A percentile compares a stretch with the other conserved stretches of the same genome.
phyloP scores from a whole-genome alignment of 2,113 vertebrate species.

The Synchiropus splendidus region DNA sequence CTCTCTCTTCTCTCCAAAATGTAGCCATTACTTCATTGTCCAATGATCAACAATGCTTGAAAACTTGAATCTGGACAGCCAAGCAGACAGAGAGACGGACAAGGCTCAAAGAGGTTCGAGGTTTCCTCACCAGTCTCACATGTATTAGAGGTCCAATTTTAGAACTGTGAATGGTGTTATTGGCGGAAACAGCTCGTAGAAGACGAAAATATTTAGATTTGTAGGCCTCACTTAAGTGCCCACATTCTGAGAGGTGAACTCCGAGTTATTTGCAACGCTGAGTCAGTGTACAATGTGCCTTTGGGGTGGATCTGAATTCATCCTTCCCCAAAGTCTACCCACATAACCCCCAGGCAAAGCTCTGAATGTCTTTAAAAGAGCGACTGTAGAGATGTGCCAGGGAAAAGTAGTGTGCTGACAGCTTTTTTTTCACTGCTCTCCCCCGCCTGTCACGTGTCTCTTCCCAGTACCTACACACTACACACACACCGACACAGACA shows the following conservation, averaged over 20 bases:
- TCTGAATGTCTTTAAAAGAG: conserved; percentile 57
- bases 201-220: conserved; percentile 1
- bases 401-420: conserved; percentile 44
- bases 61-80: too few relatives aligned
- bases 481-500: conserved; percentile 32
- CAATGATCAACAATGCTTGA: too few relatives aligned
- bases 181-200: too few relatives aligned
- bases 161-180: too few relatives aligned
- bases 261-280: conserved; percentile 61
- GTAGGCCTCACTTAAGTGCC: conserved; percentile 34
- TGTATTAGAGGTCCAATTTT: too few relatives aligned
- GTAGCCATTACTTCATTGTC: too few relatives aligned
- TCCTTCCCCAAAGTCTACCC: conserved; percentile 58
- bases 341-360: conserved; percentile 60
- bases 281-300: conserved; percentile 60
- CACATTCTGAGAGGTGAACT: conserved; percentile 53
- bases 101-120: too few relatives aligned
- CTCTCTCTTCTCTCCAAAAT: too few relatives aligned
- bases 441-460: conserved; percentile 26
- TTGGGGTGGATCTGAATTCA: conserved; percentile 51
- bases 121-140: too few relatives aligned
- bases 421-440: conserved; percentile 44
- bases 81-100: too few relatives aligned
- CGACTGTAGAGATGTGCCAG: conserved; percentile 55
- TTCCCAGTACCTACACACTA: conserved; percentile 12